A percentile compares a stretch with the other conserved stretches of the same genome.
Evolutionary conservation across 2,113 vertebrate genomes (phyloP).

Genomic region (Mixornis gularis): DNA sequence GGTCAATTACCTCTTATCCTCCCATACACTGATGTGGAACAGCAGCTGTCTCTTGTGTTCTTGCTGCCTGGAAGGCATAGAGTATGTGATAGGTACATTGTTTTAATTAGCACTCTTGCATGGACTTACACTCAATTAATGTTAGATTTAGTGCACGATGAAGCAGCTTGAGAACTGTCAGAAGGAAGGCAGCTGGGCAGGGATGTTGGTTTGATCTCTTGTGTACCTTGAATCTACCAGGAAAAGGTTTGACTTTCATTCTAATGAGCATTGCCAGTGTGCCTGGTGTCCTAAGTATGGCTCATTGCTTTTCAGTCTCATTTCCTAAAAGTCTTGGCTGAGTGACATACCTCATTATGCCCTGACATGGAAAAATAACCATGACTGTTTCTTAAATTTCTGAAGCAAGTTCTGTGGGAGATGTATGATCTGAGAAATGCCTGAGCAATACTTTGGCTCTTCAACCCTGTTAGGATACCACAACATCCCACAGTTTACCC

Average conservation of each 20-base stretch:
- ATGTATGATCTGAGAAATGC: background rate
- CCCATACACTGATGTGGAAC: background rate
- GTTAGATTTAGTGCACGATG: slow-evolving; percentile 1
- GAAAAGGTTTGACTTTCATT: background rate
- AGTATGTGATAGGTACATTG: background rate
- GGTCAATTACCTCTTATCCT: slow-evolving; percentile 47
- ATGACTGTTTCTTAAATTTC: background rate
- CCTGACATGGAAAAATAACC: slow-evolving; percentile 20
- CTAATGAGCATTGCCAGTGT: background rate
- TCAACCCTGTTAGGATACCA: background rate
- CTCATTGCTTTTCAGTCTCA: slow-evolving; percentile 40
- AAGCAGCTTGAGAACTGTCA: background rate
- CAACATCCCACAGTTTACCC: background rate
- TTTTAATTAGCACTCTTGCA: slow-evolving; percentile 47
- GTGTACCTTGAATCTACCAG: background rate
- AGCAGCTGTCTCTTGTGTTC: slow-evolving; percentile 22
- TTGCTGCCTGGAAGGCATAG: background rate
- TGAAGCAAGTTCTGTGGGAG: background rate
- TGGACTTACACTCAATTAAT: slow-evolving; percentile 16
- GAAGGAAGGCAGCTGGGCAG: background rate
- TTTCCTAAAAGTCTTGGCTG: slow-evolving; percentile 40
- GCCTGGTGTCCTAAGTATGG: background rate
- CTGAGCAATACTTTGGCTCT: background rate
- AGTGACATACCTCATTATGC: background rate
- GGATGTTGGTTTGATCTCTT: background rate